Base-by-base conservation (phyloP, 2,797 vertebrate species). In the Pitangus sulphuratus region DNA sequence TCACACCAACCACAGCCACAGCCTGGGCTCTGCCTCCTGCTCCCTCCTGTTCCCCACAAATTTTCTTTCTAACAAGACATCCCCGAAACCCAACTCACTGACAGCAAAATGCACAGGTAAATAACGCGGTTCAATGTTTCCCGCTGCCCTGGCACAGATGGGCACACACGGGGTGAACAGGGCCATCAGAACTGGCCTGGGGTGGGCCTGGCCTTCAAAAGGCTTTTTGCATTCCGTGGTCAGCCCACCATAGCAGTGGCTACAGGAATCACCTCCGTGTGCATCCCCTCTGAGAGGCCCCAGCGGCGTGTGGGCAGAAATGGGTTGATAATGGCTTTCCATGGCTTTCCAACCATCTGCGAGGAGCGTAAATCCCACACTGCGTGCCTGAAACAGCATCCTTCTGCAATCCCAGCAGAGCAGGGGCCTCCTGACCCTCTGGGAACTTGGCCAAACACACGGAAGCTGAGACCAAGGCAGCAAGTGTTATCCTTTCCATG, bases 111-210 rank as follows among this genome's bases (percentile, higher is more conserved):
- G 5, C 30, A 16, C 24, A 9, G n/a, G 20, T 22, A 28, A 84
- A 20, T 39, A n/a, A 45, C 33, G 48, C 1, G 1, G 47, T 13
- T 54, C 9, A 15, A 48, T 47, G 7, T 14, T 74, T 42, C 31
- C 35, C 2, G 4, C 57, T 42, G 18, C 58, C 31, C 57, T 40
- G 39, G 39, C 31, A 35, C 26, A 18, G n/a, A 24, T 15, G 51
- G 11, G 72, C 7, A 58, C 45, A 24, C 13, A 10, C 0, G 8
- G 12, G 15, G 47, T 13, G 7, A 17, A 12, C 1, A 4, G 4
- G 26, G 16, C 28, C 15, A 37, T 4, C 35, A 30, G 22, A 35
- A 19, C 3, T 30, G 8, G 13, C 10, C 30, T 17, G 2, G 16
- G 21, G 26, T 18, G 35, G n/a, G 13, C 42, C 20, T 13, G 30